Base-by-base conservation (phyloP, 2,113 vertebrate genomes). In the Hippocampus guttulatus region DNA sequence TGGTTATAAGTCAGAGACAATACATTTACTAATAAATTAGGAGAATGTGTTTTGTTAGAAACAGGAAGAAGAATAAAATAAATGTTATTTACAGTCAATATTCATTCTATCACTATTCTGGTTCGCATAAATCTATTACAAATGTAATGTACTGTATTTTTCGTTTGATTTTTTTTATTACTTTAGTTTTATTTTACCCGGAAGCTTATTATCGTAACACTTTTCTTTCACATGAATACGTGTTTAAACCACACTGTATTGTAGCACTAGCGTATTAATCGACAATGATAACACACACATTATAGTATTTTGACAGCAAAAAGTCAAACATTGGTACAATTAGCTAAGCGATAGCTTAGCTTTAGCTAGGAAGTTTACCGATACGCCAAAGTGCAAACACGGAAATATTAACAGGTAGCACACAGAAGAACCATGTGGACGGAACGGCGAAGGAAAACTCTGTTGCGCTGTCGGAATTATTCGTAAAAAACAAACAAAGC, bases 361-460 rank as follows among this genome's bases (percentile, higher is more conserved):
- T 25, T 25, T 64, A 18, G n/a, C 14, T 25, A 16, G n/a, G 64
- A 27, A 65, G 12, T 2, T 27, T 8, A 47, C 15, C n/a, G 21
- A 5, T 16, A 3, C 1, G 14, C 12, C n/a, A 5, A 61, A 16
- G 4, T 58, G 9, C 16, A 23, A n/a, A 69, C 73, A 69, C 88
- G 87, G 80, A 82, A 38, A 14, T 5, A 14, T 82, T 71, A 77
- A 2, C 0, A 18, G 51, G 80, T 68, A 16, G 67, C 83, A 72
- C 80, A 0, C 0, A 3, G 27, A 1, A 6, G 61, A 41, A 3
- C 81, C 89, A 89, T 85, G 89, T 76, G 89, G 73, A 41, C 2
- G 2, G 1, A 0, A 49, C 51, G 2, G 15, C 1, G 15, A 25
- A 3, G 18, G 2, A 27, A 1, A 58, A 14, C 2, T n/a, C 16